A percentile compares a stretch with the other conserved stretches of the same genome.
Evolutionary conservation across 2,113 vertebrate genomes (phyloP).

Genomic region (Ciconia boyciana): DNA sequence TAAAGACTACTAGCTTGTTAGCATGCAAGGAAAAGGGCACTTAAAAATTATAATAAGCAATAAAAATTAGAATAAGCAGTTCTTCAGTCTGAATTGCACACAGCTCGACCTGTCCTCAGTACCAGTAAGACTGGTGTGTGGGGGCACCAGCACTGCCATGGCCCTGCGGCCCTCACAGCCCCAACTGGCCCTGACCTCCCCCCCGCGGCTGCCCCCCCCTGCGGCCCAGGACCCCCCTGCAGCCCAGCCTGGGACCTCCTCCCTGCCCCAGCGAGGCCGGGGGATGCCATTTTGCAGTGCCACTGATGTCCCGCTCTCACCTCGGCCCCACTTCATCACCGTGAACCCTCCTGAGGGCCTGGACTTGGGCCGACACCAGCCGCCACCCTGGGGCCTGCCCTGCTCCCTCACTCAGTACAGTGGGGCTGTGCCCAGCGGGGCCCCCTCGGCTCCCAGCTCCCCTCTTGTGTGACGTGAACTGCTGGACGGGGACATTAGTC

Average conservation of each 20-base stretch:
- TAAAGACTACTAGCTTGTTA: neutral
- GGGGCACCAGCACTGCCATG: neutral
- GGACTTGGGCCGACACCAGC: neutral
- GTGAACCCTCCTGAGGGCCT: neutral
- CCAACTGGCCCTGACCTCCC: neutral
- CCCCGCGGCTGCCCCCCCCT: accelerated
- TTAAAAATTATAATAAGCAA: neutral
- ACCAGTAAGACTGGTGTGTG: accelerated
- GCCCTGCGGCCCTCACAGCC: too few relatives aligned
- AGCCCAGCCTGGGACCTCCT: neutral
- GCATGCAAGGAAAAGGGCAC: neutral
- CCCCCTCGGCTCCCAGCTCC: accelerated
- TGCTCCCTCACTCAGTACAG: accelerated
- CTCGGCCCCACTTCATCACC: accelerated
- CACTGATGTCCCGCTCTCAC: neutral
- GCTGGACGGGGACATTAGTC: neutral
- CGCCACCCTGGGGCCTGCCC: accelerated
- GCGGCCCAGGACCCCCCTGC: neutral
- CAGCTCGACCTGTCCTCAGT: accelerated
- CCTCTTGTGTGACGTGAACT: neutral
- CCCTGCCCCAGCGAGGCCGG: too few relatives aligned
- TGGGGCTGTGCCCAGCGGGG: accelerated
- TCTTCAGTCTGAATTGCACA: neutral
- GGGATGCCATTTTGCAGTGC: accelerated
- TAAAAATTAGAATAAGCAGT: neutral